phyloP scores from a whole-genome alignment of 2,113 vertebrate genomes.

The Elephas maximus region DNA sequence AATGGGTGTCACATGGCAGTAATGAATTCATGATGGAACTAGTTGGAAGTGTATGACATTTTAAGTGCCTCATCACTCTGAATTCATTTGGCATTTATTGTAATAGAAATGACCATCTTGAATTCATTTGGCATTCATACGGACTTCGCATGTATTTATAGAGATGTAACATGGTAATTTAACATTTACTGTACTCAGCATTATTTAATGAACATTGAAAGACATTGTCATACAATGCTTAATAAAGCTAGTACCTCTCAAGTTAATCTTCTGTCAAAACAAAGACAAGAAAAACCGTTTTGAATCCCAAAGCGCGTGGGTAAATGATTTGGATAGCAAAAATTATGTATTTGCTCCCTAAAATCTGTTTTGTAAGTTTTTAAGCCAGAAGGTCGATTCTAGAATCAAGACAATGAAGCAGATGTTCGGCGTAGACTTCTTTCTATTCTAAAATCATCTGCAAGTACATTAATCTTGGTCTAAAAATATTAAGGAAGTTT shows the following conservation, averaged over 20 bases:
- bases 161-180: slow-evolving; percentile 80
- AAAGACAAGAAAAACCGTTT: slow-evolving; percentile 71
- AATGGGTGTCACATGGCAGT: slow-evolving; percentile 55
- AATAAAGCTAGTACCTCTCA: slow-evolving; percentile 73
- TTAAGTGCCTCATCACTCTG: slow-evolving; percentile 74
- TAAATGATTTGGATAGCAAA: slow-evolving; percentile 69
- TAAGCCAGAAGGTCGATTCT: slow-evolving; percentile 74
- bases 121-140: slow-evolving; percentile 73
- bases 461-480: slow-evolving; percentile 82
- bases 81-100: slow-evolving; percentile 79
- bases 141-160: slow-evolving; percentile 77
- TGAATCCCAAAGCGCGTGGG: slow-evolving; percentile 61
- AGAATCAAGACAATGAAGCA: slow-evolving; percentile 83
- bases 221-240: slow-evolving; percentile 55
- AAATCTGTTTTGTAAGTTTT: slow-evolving; percentile 73
- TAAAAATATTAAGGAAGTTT: slow-evolving; percentile 83
- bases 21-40: slow-evolving; percentile 70
- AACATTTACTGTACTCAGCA: slow-evolving; percentile 79
- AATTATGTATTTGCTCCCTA: slow-evolving; percentile 67
- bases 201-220: slow-evolving; percentile 75
- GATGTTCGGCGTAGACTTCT: slow-evolving; percentile 83
- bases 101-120: slow-evolving; percentile 75
- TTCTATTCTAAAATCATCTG: slow-evolving; percentile 69
- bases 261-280: slow-evolving; percentile 73
- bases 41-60: slow-evolving; percentile 61